Conservation (phyloP, 2,888 invertebrate species). For the Dasysyrphus tricinctus region DNA sequence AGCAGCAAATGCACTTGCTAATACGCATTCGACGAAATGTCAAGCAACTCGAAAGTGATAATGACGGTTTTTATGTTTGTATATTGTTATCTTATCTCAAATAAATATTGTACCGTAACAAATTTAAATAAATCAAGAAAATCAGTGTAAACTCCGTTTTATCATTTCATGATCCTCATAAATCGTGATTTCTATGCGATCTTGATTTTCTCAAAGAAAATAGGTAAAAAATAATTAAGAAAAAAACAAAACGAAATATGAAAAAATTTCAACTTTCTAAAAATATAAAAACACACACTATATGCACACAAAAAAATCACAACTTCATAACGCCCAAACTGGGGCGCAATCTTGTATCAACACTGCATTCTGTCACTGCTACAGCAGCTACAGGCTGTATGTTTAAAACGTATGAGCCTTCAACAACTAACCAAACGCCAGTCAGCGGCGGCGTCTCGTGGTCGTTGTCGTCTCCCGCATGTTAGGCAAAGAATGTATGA, state of each 20-base stretch:
- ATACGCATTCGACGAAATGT: not conserved
- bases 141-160: not conserved
- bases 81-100: not conserved
- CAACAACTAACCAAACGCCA: conserved; percentile 12
- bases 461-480: conserved; percentile 1
- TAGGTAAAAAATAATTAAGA: not conserved
- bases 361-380: conserved; percentile 25
- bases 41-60: not conserved
- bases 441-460: not conserved
- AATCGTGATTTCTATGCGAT: not conserved
- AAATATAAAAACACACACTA: conserved; percentile 56
- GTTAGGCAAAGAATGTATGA: not conserved
- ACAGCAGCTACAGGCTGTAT: conserved; percentile 5
- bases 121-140: not conserved
- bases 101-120: not conserved
- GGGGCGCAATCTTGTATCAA: conserved; percentile 52
- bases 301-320: conserved; percentile 16
- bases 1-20: not conserved
- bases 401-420: not conserved
- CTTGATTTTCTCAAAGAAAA: conserved; percentile 44
- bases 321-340: conserved; percentile 47
- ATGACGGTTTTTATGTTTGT: not conserved
- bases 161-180: not conserved
- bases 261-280: conserved; percentile 61
- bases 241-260: not conserved